A percentile compares a stretch with the other conserved stretches of the same genome.
Conservation (phyloP, 2,888 invertebrate species). For the Chrysomela aeneicollis region DNA sequence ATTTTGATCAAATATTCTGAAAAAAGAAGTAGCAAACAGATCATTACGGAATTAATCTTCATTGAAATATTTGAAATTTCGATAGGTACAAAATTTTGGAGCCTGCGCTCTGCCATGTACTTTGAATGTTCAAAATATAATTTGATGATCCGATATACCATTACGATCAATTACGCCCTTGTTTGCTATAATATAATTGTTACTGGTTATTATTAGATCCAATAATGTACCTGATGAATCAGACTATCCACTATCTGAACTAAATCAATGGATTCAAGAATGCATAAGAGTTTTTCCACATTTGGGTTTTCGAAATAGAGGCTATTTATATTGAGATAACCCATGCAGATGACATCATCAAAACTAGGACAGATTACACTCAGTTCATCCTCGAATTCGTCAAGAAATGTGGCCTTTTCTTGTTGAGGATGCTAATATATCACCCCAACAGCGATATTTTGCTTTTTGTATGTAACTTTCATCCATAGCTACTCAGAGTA, state of each 20-base stretch:
- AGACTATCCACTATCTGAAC: background rate
- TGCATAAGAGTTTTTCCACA: background rate
- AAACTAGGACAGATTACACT: background rate
- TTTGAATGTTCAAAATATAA: background rate
- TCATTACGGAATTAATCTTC: conserved; percentile 3
- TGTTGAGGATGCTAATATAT: background rate
- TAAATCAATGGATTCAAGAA: background rate
- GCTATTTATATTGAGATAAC: background rate
- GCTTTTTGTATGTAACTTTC: background rate
- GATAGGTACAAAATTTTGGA: conserved; percentile 3
- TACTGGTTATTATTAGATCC: background rate
- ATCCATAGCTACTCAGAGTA: background rate
- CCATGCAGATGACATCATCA: background rate
- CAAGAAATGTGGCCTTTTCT: background rate
- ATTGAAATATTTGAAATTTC: conserved; percentile 13
- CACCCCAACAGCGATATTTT: background rate
- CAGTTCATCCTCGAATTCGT: background rate
- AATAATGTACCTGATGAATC: background rate
- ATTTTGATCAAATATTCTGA: conserved; percentile 14
- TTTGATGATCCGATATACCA: background rate
- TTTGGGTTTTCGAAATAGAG: background rate
- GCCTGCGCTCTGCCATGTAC: background rate
- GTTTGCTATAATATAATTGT: background rate
- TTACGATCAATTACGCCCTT: background rate
- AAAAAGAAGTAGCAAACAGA: conserved; percentile 4